Evolutionary conservation across 2,797 vertebrate species (phyloP).

Genomic region (Gallinago solitaria): DNA sequence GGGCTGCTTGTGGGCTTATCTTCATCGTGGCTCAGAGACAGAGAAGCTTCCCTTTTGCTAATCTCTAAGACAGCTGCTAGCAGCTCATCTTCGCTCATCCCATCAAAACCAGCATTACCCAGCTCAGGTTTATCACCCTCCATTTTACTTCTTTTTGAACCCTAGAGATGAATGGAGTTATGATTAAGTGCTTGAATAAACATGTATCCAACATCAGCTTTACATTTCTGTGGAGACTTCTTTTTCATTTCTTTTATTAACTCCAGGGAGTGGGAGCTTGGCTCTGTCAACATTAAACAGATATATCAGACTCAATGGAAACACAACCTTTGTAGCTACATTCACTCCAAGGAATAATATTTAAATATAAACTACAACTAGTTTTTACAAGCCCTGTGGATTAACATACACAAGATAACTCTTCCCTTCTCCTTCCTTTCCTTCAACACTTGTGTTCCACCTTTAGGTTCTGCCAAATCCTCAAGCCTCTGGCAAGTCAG

Average conservation of each 20-base stretch:
- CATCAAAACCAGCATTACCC: constrained; percentile 79
- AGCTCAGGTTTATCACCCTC: constrained; percentile 76
- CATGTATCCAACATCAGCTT: neutral
- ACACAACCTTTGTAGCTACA: neutral
- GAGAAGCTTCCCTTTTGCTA: constrained; percentile 86
- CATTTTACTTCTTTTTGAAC: constrained; percentile 74
- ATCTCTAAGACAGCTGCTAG: constrained; percentile 92
- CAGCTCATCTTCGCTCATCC: constrained; percentile 93
- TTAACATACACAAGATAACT: neutral
- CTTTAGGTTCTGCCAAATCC: neutral
- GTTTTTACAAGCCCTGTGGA: constrained; percentile 30
- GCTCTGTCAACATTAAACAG: neutral
- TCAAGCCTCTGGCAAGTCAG: neutral
- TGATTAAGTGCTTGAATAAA: constrained; percentile 18
- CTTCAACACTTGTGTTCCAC: neutral
- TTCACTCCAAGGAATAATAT: neutral
- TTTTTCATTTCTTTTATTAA: neutral
- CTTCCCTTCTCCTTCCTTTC: neutral
- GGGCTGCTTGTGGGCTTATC: constrained; percentile 93
- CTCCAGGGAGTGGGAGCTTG: neutral
- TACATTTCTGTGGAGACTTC: neutral
- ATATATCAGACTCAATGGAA: neutral
- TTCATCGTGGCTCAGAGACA: constrained; percentile 74
- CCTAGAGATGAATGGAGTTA: constrained; percentile 51
- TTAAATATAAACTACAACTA: constrained; percentile 27